Conservation (phyloP, 2,888 invertebrate species). For the Drosophila cracens region DNA sequence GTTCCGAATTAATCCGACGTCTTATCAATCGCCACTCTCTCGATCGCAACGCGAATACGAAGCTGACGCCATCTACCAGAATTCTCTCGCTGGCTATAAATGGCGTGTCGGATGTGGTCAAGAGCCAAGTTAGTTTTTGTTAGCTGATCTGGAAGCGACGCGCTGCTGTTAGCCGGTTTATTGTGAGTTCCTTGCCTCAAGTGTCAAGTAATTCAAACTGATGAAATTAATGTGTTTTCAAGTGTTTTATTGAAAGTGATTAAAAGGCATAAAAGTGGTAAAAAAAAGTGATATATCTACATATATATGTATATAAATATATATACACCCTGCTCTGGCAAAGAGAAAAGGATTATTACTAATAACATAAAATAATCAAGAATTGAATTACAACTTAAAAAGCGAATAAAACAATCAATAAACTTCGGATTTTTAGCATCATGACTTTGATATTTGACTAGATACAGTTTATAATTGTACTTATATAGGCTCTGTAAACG, state of each 20-base stretch:
- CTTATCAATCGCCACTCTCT: conserved; percentile 29
- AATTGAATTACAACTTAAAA: not conserved
- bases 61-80: conserved; percentile 38
- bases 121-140: conserved; percentile 42
- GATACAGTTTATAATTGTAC: not conserved
- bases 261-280: not conserved
- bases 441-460: not conserved
- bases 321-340: not conserved
- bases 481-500: not conserved
- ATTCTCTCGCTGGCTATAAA: conserved; percentile 42
- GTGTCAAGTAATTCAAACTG: not conserved
- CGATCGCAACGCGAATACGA: conserved; percentile 38
- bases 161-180: conserved; percentile 30
- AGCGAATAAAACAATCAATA: conserved; percentile 11
- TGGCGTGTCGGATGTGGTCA: conserved; percentile 27
- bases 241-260: conserved; percentile 2
- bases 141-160: conserved; percentile 35
- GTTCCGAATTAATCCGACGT: conserved; percentile 20
- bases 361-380: not conserved
- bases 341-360: not conserved
- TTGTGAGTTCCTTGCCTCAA: conserved; percentile 44
- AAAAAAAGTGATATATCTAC: not conserved
- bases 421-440: not conserved
- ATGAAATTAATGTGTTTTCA: not conserved
- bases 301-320: not conserved